These are phyloP conservation scores for Diogma glabrata DNA, from an alignment of 2,888 invertebrate genomes.

Conservation along the genomic window DNA sequence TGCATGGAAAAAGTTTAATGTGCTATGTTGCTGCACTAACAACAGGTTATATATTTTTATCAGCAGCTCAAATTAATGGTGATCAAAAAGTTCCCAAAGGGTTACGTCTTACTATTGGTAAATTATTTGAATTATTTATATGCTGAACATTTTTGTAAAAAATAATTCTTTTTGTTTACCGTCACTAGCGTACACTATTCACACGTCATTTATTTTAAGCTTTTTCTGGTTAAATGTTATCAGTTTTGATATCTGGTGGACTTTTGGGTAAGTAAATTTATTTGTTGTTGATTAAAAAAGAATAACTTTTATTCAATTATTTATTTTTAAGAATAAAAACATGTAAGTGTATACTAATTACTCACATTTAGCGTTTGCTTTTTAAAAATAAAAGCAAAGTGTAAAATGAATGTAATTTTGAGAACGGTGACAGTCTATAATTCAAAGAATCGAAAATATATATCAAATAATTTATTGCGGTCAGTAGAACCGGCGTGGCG, in stretches of 20 bases:
- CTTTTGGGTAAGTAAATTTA: constrained; percentile 71
- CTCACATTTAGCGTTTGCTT: no score
- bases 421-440: no score
- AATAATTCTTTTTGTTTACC: constrained; percentile 12
- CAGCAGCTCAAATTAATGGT: constrained; percentile 24
- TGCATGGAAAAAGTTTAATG: constrained; percentile 67
- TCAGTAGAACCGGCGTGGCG: no score
- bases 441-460: no score
- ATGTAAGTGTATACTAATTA: no score
- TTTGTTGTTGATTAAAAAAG: no score
- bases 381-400: no score
- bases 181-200: constrained; percentile 58
- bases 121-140: no score
- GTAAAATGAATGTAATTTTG: no score
- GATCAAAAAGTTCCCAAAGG: not conserved
- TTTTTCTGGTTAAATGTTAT: constrained; percentile 82
- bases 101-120: not conserved
- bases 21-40: constrained; percentile 57
- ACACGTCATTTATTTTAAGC: constrained; percentile 66
- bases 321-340: no score
- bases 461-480: no score
- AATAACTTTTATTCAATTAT: no score
- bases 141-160: not conserved
- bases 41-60: constrained; percentile 49
- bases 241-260: constrained; percentile 79